Evolutionary conservation across 2,888 invertebrate species (phyloP), one percentile per base, ranked within the genome.

Genomic region (Oeneis ivallda): DNA sequence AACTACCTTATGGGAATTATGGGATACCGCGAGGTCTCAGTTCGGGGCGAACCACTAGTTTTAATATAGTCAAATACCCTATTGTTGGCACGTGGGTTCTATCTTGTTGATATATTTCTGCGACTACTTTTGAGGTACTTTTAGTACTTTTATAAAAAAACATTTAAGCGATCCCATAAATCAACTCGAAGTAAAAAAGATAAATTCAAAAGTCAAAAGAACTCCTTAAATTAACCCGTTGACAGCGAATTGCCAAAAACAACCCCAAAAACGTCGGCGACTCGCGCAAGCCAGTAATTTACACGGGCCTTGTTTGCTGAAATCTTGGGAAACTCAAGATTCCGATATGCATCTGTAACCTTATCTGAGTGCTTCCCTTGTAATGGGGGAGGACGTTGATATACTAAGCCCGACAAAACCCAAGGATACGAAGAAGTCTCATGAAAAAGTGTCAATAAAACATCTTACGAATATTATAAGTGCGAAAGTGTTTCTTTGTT

Each of bases 181-280:
- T 70, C 45, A 34, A 43, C 37, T 32, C 32, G 43, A 26, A 49
- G 13, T 34, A 37, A 17, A 56, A 32, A 56, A 54, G 49, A 58
- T 66, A 65, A 66, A 64, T 59, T 15, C 57, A n/a, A 49, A 34
- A 72, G 68, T 67, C 69, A 65, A 72, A 70, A 69, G 73, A 80
- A 80, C 75, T 78, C 77, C 75, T 72, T 80, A 79, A 86, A 86
- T 80, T 79, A 84, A 81, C 83, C 80, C 84, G 85, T 82, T 84
- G 87, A 88, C 86, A 86, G 76, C 70, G 76, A 78, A 78, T 75
- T 75, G 74, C 71, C 77, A 70, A 63, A 71, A 73, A 76, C 70
- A 77, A 66, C 68, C 72, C 72, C 71, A 74, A 75, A 76, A 75
- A 73, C 78, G 80, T 81, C 82, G 74, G 72, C 76, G 75, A 74